These are phyloP conservation scores for Myopa tessellatipennis DNA, from an alignment of 2,888 invertebrate species.

Conservation along the genomic window DNA sequence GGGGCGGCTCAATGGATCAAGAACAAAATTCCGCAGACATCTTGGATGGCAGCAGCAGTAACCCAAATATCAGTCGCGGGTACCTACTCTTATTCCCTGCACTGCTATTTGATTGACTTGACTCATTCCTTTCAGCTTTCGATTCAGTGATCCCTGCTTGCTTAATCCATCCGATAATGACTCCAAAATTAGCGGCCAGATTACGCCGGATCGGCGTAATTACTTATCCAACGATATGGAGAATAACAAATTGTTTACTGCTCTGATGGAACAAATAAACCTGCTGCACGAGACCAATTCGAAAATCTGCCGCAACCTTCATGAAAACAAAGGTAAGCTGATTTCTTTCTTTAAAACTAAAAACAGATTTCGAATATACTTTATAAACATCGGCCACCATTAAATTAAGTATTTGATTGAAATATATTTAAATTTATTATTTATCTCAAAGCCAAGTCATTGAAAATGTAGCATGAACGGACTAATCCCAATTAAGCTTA, in stretches of 20 bases:
- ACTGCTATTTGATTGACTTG: slow-evolving; percentile 22
- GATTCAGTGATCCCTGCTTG: slow-evolving; percentile 68
- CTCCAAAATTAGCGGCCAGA: slow-evolving; percentile 65
- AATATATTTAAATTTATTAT: too few species aligned
- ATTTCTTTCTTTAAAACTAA: neutral
- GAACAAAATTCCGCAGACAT: slow-evolving; percentile 66
- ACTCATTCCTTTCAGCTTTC: slow-evolving; percentile 55
- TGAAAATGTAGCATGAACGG: too few species aligned
- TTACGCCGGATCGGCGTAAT: slow-evolving; percentile 63
- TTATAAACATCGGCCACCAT: too few species aligned
- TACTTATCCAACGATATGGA: slow-evolving; percentile 57
- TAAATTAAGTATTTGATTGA: neutral
- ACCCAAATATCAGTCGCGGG: slow-evolving; percentile 65
- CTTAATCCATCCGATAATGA: slow-evolving; percentile 67
- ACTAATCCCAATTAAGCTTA: too few species aligned
- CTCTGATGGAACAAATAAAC: slow-evolving; percentile 80
- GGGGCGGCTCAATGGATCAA: slow-evolving; percentile 59
- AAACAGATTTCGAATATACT: too few species aligned
- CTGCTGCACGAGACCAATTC: slow-evolving; percentile 78
- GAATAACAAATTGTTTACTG: slow-evolving; percentile 65
- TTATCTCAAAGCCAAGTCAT: too few species aligned
- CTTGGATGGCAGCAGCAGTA: slow-evolving; percentile 63
- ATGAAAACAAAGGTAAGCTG: slow-evolving; percentile 76
- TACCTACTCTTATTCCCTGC: slow-evolving; percentile 41
- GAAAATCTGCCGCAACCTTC: slow-evolving; percentile 80